Conservation (phyloP, 2,797 vertebrate species). For the Notolepis coatsorum region DNA sequence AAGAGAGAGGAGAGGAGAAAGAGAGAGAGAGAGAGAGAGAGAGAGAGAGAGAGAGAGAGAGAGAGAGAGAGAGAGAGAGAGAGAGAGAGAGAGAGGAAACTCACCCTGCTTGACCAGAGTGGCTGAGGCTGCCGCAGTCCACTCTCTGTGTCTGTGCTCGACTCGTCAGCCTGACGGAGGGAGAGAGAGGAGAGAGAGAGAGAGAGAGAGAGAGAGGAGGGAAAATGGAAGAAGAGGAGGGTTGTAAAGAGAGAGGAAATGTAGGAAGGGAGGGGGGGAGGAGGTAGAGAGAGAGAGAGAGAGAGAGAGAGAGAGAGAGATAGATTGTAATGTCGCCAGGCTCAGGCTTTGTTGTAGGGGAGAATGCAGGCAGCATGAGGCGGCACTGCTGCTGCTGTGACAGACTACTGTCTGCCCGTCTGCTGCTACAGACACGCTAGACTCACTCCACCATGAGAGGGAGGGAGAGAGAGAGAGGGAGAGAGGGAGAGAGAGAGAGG, state of each 20-base stretch:
- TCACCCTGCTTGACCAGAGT: slow-evolving; percentile 72
- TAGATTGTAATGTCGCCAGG: too few species aligned
- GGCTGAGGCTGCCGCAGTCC: slow-evolving; percentile 73
- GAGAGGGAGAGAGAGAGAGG: slow-evolving; percentile 25
- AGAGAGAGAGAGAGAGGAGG: slow-evolving; percentile 47
- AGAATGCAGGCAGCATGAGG: too few species aligned
- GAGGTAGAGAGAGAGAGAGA: not conserved
- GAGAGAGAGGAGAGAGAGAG: slow-evolving; percentile 38
- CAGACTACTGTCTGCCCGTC: slow-evolving; percentile 81
- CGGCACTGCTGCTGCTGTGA: slow-evolving; percentile 65
- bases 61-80: not conserved
- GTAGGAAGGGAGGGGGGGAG: not conserved
- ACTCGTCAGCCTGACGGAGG: slow-evolving; percentile 55
- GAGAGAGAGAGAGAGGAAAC: slow-evolving; percentile 62
- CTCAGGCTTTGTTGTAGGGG: too few species aligned
- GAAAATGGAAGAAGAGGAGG: slow-evolving; percentile 23
- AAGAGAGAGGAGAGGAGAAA: slow-evolving; percentile 37
- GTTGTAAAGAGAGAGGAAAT: too few species aligned
- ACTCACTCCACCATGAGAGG: slow-evolving; percentile 77
- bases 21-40: not conserved
- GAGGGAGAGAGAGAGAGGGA: slow-evolving; percentile 41
- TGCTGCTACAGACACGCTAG: slow-evolving; percentile 80
- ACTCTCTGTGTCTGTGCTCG: slow-evolving; percentile 52
- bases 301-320: not conserved
- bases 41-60: not conserved